Conservation (phyloP, 2,888 invertebrate species). For the Podotricha telesiphe region DNA sequence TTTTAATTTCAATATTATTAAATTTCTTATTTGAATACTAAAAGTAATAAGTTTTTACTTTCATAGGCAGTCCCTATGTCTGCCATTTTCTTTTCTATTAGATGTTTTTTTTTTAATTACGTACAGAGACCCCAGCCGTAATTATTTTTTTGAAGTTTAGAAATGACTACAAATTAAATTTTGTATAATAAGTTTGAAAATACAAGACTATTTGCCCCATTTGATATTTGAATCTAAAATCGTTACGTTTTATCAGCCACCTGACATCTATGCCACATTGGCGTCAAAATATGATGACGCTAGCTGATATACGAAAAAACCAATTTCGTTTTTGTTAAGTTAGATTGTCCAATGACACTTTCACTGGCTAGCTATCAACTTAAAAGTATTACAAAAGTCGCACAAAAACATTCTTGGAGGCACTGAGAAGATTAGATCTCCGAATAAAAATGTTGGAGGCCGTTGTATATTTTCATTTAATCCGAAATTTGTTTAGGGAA, state of each 20-base stretch:
- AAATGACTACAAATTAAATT: too few species aligned
- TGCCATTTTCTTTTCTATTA: too few species aligned
- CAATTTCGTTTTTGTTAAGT: constrained; percentile 29
- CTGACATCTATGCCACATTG: too few species aligned
- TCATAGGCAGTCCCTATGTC: too few species aligned
- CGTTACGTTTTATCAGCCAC: not conserved
- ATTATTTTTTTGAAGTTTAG: too few species aligned
- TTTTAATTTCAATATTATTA: too few species aligned
- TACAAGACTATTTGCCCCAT: too few species aligned
- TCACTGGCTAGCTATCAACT: constrained; percentile 35
- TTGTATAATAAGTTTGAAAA: too few species aligned
- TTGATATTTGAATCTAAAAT: not conserved
- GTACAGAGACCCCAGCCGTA: too few species aligned
- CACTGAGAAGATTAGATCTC: constrained; percentile 48
- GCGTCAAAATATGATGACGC: not conserved
- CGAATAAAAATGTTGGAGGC: constrained; percentile 53
- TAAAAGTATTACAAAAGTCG: constrained; percentile 40
- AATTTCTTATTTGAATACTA: too few species aligned
- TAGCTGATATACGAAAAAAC: constrained; percentile 36
- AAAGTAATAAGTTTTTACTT: too few species aligned
- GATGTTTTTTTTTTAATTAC: too few species aligned
- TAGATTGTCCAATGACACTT: constrained; percentile 35
- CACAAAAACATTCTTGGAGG: constrained; percentile 38
- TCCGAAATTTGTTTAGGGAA: constrained; percentile 47
- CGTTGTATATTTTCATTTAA: constrained; percentile 52